Evolutionary conservation across 2,113 vertebrate genomes (phyloP).

Genomic region (Madoqua kirkii): DNA sequence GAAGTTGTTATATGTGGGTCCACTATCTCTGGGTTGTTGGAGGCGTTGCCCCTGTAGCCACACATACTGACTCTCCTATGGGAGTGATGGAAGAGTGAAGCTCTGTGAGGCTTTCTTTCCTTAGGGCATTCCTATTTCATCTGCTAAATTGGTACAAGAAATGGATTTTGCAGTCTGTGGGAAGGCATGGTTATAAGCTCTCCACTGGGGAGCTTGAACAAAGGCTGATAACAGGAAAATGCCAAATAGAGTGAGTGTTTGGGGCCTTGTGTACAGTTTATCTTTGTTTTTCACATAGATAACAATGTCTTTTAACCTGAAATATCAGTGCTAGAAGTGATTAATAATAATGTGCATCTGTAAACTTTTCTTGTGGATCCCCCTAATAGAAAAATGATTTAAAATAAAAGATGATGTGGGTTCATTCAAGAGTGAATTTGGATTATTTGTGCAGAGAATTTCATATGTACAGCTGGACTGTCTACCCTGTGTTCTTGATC

Average conservation of each 20-base stretch:
- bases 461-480: neutral
- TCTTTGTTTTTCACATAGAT: neutral
- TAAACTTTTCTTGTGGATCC: neutral
- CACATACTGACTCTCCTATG: neutral
- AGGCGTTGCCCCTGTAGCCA: neutral
- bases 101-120: neutral
- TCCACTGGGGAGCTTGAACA: neutral
- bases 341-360: neutral
- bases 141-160: neutral
- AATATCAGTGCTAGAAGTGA: neutral
- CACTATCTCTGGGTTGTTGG: rapidly evolving
- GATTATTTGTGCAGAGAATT: neutral
- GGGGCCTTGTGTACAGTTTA: neutral
- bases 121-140: neutral
- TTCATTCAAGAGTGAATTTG: neutral
- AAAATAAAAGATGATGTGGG: neutral
- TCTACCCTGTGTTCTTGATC: neutral
- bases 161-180: neutral
- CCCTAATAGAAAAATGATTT: neutral
- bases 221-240: neutral
- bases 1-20: neutral
- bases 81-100: neutral
- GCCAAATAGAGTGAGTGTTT: neutral
- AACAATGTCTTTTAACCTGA: neutral
- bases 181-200: neutral